phyloP scores from a whole-genome alignment of 2,888 invertebrate species.

The Cynaeus angustus region DNA sequence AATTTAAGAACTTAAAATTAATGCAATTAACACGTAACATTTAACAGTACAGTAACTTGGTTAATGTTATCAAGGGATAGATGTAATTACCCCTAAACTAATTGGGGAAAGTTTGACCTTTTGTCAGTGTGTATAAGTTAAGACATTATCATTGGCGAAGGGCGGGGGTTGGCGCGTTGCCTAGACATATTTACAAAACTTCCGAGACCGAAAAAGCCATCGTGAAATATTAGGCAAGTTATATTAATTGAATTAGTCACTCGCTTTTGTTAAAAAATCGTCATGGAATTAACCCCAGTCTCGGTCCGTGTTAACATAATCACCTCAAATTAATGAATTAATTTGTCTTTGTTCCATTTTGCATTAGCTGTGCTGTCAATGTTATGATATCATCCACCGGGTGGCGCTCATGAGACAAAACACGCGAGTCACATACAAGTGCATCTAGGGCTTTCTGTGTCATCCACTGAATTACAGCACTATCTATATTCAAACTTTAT shows the following conservation, averaged over 20 bases:
- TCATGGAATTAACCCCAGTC: conserved; percentile 23
- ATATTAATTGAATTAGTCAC: conserved; percentile 42
- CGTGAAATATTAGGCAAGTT: conserved; percentile 45
- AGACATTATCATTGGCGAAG: conserved; percentile 43
- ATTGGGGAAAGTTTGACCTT: conserved; percentile 48
- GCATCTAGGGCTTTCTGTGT: no score
- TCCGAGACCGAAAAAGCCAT: conserved; percentile 30
- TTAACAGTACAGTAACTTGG: conserved; percentile 49
- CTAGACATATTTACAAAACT: conserved; percentile 45
- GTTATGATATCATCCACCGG: conserved; percentile 58
- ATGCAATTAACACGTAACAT: conserved; percentile 49
- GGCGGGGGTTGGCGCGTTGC: conserved; percentile 34
- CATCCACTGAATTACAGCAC: no score
- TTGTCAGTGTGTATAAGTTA: conserved; percentile 44
- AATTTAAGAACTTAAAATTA: conserved; percentile 44
- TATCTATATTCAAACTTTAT: no score
- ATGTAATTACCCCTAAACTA: conserved; percentile 47
- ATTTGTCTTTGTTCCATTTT: conserved; percentile 11
- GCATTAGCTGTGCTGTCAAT: conserved; percentile 62
- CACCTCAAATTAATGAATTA: conserved; percentile 20
- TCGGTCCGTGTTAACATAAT: conserved; percentile 21
- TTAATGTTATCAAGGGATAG: conserved; percentile 49
- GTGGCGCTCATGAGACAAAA: not conserved
- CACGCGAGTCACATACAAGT: no score
- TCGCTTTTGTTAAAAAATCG: conserved; percentile 32